Percentiles rank a stretch among this genome's conserved stretches.
These are phyloP conservation scores for Hyposoter dolosus DNA, from an alignment of 2,888 invertebrate species.

Conservation along the genomic window DNA sequence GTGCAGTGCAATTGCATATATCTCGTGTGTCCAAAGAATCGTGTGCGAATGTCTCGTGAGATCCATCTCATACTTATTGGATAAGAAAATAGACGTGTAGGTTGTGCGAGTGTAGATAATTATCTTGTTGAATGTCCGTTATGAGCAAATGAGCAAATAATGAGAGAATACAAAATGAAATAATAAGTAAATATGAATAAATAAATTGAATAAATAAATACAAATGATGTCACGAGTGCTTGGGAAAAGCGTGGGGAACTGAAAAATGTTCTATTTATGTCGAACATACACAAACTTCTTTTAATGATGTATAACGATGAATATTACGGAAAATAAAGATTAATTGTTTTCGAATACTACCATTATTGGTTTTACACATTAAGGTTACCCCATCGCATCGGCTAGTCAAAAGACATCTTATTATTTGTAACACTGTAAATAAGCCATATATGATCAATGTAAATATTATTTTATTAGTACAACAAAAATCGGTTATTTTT, in stretches of 20 bases:
- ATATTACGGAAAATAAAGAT: slow-evolving; percentile 80
- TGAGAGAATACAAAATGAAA: slow-evolving; percentile 31
- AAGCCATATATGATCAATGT: no score
- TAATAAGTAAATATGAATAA: not conserved
- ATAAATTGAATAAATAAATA: slow-evolving; percentile 26
- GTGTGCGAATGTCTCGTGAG: slow-evolving; percentile 47
- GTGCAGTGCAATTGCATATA: slow-evolving; percentile 66
- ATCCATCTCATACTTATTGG: slow-evolving; percentile 35
- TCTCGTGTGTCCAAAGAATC: slow-evolving; percentile 54
- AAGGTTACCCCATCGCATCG: no score
- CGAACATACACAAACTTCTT: slow-evolving; percentile 72
- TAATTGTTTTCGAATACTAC: slow-evolving; percentile 76
- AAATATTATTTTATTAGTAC: no score
- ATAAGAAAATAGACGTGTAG: slow-evolving; percentile 25
- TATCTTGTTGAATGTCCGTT: slow-evolving; percentile 10
- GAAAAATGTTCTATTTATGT: slow-evolving; percentile 74
- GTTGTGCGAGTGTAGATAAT: slow-evolving; percentile 38
- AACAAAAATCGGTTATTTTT: no score
- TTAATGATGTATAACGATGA: slow-evolving; percentile 76
- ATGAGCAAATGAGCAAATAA: slow-evolving; percentile 30
- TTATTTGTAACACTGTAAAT: no score
- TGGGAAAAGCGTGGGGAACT: slow-evolving; percentile 24
- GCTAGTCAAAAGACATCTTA: no score
- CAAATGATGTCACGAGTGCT: slow-evolving; percentile 30
- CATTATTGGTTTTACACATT: not conserved